phyloP scores from a whole-genome alignment of 2,797 vertebrate genomes.

The Coracias cyanogaster region DNA sequence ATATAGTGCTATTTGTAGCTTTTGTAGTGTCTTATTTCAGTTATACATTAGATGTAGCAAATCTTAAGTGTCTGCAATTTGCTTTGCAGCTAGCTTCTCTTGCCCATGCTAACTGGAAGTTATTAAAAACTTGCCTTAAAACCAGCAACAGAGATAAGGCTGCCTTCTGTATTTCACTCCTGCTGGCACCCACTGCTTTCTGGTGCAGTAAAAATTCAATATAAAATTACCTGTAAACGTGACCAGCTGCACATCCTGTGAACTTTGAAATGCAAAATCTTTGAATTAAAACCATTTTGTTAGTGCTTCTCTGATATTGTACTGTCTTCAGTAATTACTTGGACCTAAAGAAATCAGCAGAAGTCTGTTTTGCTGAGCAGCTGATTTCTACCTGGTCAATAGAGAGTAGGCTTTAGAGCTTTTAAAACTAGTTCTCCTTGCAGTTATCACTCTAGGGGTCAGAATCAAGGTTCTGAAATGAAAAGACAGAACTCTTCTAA shows the following conservation, averaged over 20 bases:
- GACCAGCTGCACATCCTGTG: background rate
- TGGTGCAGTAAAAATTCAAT: background rate
- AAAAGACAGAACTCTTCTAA: background rate
- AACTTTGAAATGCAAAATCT: background rate
- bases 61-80: background rate
- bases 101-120: background rate
- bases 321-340: background rate
- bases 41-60: background rate
- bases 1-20: background rate
- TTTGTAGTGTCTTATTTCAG: background rate
- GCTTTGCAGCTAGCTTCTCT: background rate
- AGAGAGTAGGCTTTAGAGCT: background rate
- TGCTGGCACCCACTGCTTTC: background rate
- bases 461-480: background rate
- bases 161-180: background rate
- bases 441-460: background rate
- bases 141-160: background rate
- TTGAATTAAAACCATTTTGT: background rate
- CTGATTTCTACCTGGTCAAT: background rate
- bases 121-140: background rate
- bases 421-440: background rate
- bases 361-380: background rate
- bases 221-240: background rate
- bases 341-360: background rate
- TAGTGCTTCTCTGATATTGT: accelerated